Evolutionary conservation across 1,140 invertebrate genomes (phyloP).

Genomic region (Musca vetustissima): DNA sequence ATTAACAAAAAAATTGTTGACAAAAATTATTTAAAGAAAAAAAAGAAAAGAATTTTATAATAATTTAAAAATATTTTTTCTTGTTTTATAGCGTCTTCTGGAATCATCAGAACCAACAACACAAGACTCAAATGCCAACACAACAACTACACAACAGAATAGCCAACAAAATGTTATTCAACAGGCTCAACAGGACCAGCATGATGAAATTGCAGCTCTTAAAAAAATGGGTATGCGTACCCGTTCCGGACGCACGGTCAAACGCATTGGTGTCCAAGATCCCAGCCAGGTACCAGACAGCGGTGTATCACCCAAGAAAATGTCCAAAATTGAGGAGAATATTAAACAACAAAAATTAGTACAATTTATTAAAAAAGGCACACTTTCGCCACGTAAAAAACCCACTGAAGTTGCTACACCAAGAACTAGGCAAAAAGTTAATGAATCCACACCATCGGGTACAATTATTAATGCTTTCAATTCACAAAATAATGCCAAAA

Average conservation of each 20-base stretch:
- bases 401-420: not conserved
- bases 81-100: conserved; percentile 36
- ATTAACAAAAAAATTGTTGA: too few relatives aligned
- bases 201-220: conserved; percentile 39
- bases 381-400: conserved; percentile 28
- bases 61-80: not conserved
- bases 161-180: conserved; percentile 3
- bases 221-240: conserved; percentile 48
- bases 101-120: conserved; percentile 34
- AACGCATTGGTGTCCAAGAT: conserved; percentile 41
- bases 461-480: conserved; percentile 29
- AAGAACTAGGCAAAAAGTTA: conserved; percentile 21
- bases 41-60: not conserved
- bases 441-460: conserved; percentile 39
- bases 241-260: conserved; percentile 43
- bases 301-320: conserved; percentile 35
- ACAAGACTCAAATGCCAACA: conserved; percentile 20
- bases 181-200: conserved; percentile 32
- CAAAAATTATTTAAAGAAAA: too few relatives aligned
- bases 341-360: conserved; percentile 46
- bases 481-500: conserved; percentile 38
- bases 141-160: not conserved
- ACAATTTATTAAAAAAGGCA: conserved; percentile 49
- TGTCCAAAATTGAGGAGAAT: conserved; percentile 36
- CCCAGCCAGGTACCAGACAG: conserved; percentile 1